A percentile compares a stretch with the other conserved stretches of the same genome.
Evolutionary conservation across 2,797 vertebrate species (phyloP).

Genomic region (Nannoperca obscura): DNA sequence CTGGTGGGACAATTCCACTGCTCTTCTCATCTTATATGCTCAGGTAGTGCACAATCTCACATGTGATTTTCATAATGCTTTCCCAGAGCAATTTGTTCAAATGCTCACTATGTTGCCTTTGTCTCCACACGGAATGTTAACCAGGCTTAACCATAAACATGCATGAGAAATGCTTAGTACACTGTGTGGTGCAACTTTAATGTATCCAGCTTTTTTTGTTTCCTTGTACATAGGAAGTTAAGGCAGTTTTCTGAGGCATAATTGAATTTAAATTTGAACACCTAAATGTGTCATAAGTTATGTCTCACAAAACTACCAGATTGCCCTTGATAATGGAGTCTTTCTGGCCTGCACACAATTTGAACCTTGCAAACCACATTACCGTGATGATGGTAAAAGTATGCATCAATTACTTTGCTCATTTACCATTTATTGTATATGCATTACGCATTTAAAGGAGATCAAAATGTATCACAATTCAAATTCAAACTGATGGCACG

Average conservation of each 20-base stretch:
- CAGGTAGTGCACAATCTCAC: constrained; percentile 3
- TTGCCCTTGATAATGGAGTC: not conserved
- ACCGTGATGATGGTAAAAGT: not conserved
- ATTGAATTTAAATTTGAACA: not conserved
- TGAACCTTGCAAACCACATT: not conserved
- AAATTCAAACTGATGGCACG: not conserved
- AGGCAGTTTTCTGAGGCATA: not conserved
- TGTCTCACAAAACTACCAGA: not conserved
- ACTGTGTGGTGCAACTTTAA: not conserved
- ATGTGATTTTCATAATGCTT: constrained; percentile 39
- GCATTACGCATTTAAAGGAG: not conserved
- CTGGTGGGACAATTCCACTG: not conserved
- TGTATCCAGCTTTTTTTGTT: not conserved
- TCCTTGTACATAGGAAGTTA: not conserved
- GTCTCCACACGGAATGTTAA: constrained; percentile 6
- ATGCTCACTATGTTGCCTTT: constrained; percentile 10
- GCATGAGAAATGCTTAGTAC: not conserved
- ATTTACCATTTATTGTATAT: not conserved
- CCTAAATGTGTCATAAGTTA: not conserved
- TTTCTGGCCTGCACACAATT: not conserved
- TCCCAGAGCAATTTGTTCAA: constrained; percentile 3
- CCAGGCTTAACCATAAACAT: not conserved
- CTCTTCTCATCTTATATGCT: not conserved
- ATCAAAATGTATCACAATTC: not conserved
- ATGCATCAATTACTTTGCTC: not conserved